Base-by-base conservation (phyloP, 1,140 invertebrate genomes). In the Hesperophylax magnus region DNA sequence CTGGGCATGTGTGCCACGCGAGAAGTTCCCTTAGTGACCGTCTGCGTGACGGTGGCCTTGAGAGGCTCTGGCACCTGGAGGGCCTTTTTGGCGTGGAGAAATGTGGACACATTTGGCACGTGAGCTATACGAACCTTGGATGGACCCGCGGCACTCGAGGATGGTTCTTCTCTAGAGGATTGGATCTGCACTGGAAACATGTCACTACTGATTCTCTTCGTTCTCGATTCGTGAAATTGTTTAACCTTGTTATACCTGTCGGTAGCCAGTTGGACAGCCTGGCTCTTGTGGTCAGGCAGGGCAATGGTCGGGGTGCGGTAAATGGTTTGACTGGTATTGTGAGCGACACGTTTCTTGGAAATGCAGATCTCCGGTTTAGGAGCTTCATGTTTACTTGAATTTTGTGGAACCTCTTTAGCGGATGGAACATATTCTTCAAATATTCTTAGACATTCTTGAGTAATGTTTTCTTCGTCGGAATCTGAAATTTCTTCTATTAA, bases 1-100 rank as follows among this genome's bases (percentile, higher is more conserved):
- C 87, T 89, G 18, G 89, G 89, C 61, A 90, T 85, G 85, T 97
- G 96, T 18, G 96, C 95, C 27, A 95, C 88, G 77, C 95, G 90
- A 39, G 90, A 88, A 53, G 88, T 86, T 17, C 93, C 92, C 88
- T 95, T 96, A 31, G 90, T 87, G 4, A 92, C 88, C 0, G 94
- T 95, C 87, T 95, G 94, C 4, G 93, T 91, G 14, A 89, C 85
- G 3, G 94, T 95, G 74, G 85, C 86, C 61, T 87, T 88, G n/a
- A 88, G 87, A 77, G 77, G 83, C 72, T 86, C 82, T 20, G 61
- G 60, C 15, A 65, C 63, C 11, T 85, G 31, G 53, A 90, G 87
- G 34, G 82, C 78, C 85, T 87, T 90, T 78, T 90, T 90, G 75
- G 89, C 88, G 85, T 86, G 87, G 65, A 90, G 79, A 81, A 91